Evolutionary conservation across 2,888 invertebrate species (phyloP).

Genomic region (Drosophila testacea): DNA sequence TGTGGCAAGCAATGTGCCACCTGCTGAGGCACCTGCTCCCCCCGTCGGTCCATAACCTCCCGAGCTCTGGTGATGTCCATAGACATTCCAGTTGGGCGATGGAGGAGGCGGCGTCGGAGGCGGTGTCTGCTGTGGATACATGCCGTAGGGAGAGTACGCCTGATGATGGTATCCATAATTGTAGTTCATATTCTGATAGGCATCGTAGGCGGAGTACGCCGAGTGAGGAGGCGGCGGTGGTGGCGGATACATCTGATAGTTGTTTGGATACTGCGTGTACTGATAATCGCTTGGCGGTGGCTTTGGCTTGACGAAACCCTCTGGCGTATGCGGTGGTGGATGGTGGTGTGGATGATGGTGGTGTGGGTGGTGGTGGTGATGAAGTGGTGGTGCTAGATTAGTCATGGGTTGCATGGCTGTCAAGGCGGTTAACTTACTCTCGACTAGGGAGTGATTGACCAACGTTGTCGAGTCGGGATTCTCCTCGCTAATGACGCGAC

Average conservation of each 20-base stretch:
- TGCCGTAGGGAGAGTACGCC: slow-evolving; percentile 84
- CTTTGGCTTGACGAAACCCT: slow-evolving; percentile 85
- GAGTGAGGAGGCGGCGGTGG: slow-evolving; percentile 85
- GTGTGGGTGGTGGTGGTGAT: slow-evolving; percentile 66
- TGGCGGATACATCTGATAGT: slow-evolving; percentile 85
- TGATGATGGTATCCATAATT: slow-evolving; percentile 85
- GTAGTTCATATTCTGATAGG: slow-evolving; percentile 85
- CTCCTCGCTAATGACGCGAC: slow-evolving; percentile 87
- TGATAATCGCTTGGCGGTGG: slow-evolving; percentile 85
- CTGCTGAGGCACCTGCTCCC: slow-evolving; percentile 60
- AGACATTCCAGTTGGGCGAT: slow-evolving; percentile 88
- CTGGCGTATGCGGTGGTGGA: slow-evolving; percentile 71
- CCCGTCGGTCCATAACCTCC: slow-evolving; percentile 73
- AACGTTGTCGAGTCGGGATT: slow-evolving; percentile 92
- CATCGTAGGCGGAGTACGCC: slow-evolving; percentile 85
- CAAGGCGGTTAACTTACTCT: slow-evolving; percentile 84
- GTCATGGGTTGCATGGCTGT: slow-evolving; percentile 86
- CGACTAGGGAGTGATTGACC: slow-evolving; percentile 85
- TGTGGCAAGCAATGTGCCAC: slow-evolving; percentile 59
- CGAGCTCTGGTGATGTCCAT: slow-evolving; percentile 84
- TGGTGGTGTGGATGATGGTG: slow-evolving; percentile 73
- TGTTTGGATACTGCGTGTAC: slow-evolving; percentile 85
- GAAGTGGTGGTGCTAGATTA: slow-evolving; percentile 78
- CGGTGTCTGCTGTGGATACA: slow-evolving; percentile 85
- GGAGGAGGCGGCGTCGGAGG: slow-evolving; percentile 85